Evolutionary conservation across 2,113 vertebrate species (phyloP).

Genomic region (Amblyopsis rosae): DNA sequence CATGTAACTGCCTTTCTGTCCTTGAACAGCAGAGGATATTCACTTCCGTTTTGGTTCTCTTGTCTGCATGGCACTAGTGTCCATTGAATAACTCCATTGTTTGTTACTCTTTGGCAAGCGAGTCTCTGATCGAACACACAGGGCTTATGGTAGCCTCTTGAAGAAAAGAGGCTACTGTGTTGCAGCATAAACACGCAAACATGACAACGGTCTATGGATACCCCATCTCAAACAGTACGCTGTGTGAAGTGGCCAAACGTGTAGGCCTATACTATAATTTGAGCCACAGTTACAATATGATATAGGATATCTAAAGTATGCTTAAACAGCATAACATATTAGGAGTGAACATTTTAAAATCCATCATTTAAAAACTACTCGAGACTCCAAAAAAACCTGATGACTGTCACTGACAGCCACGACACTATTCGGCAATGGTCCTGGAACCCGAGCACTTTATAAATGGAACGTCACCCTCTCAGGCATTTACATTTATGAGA

Average conservation of each 20-base stretch:
- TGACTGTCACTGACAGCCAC: no score
- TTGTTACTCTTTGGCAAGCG: slow-evolving; percentile 12
- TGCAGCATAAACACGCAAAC: not conserved
- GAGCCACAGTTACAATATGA: no score
- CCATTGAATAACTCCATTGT: slow-evolving; percentile 34
- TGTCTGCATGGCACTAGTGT: not conserved
- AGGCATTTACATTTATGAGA: no score
- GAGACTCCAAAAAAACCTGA: no score
- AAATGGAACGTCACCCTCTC: slow-evolving; percentile 34
- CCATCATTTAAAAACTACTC: no score
- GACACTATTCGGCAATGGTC: not conserved
- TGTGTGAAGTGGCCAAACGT: not conserved
- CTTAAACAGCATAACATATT: no score
- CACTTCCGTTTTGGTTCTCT: not conserved
- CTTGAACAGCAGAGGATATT: slow-evolving; percentile 1
- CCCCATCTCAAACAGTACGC: not conserved
- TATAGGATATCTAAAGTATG: no score
- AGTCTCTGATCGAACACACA: not conserved
- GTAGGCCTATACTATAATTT: no score
- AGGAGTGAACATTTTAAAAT: no score
- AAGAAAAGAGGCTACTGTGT: slow-evolving; percentile 4
- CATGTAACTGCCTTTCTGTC: not conserved
- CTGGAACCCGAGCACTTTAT: slow-evolving; percentile 1
- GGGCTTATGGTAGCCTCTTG: not conserved
- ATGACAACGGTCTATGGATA: not conserved